A percentile compares a stretch with the other conserved stretches of the same genome.
Evolutionary conservation across 2,113 vertebrate species (phyloP).

Genomic region (Onychostruthus taczanowskii): DNA sequence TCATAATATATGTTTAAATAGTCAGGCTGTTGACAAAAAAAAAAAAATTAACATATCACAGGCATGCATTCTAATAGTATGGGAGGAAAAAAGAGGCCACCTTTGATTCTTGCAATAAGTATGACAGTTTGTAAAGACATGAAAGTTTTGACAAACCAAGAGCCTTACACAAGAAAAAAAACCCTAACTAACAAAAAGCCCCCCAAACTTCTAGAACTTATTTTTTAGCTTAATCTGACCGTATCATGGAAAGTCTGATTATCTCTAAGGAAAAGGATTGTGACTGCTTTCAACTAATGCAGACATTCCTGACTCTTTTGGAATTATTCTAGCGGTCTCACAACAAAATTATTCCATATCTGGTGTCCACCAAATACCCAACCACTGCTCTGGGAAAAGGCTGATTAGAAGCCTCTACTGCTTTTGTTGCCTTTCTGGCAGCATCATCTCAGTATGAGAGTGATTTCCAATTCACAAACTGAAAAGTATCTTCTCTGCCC

Average conservation of each 20-base stretch:
- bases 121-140: neutral
- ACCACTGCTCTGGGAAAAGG: neutral
- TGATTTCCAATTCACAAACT: neutral
- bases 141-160: neutral
- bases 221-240: neutral
- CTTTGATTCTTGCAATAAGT: neutral
- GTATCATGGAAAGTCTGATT: neutral
- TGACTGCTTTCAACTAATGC: neutral
- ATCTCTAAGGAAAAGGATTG: neutral
- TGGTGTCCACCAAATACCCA: neutral
- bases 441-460: neutral
- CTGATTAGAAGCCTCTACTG: neutral
- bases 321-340: neutral
- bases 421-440: neutral
- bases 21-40: neutral
- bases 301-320: neutral
- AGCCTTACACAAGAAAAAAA: neutral
- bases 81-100: rapidly evolving
- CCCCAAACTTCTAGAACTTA: neutral
- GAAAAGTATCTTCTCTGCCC: neutral
- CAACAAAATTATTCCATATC: neutral
- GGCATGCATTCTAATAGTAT: neutral
- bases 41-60: neutral
- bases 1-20: neutral
- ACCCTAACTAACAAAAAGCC: rapidly evolving